These are phyloP conservation scores for Orgyia antiqua DNA, from an alignment of 2,888 invertebrate species.

Conservation along the genomic window DNA sequence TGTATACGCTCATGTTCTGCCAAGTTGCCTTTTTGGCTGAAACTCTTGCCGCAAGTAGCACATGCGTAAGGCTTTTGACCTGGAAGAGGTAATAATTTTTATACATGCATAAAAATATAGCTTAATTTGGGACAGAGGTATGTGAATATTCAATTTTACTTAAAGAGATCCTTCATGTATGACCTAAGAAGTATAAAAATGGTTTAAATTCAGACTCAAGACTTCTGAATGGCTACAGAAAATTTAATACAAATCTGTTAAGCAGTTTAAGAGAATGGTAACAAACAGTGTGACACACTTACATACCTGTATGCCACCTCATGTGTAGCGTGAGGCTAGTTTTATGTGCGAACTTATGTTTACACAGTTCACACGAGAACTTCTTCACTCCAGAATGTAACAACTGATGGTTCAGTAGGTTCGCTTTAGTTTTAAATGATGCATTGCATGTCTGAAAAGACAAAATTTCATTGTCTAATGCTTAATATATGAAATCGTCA, in stretches of 20 bases:
- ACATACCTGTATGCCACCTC: constrained; percentile 80
- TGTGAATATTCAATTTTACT: not conserved
- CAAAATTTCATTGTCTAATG: too few species aligned
- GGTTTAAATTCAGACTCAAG: too few species aligned
- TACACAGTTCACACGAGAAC: constrained; percentile 83
- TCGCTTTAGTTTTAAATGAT: constrained; percentile 84
- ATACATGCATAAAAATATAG: too few species aligned
- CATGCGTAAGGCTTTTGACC: constrained; percentile 83
- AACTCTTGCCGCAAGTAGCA: constrained; percentile 83
- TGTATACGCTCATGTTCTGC: constrained; percentile 87
- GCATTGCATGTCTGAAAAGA: constrained; percentile 65
- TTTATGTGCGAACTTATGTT: constrained; percentile 86
- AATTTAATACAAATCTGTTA: too few species aligned
- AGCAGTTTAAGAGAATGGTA: too few species aligned
- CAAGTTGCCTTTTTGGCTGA: constrained; percentile 88
- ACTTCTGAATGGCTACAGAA: too few species aligned
- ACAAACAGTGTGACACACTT: too few species aligned
- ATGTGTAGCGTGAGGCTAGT: constrained; percentile 87
- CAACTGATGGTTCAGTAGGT: constrained; percentile 83
- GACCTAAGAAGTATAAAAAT: too few species aligned
- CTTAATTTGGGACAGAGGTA: too few species aligned
- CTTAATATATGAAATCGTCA: too few species aligned
- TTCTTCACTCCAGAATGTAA: constrained; percentile 85
- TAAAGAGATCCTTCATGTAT: too few species aligned
- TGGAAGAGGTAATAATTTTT: constrained; percentile 19